Conservation (phyloP, 2,888 invertebrate species). For the Galeruca laticollis region DNA sequence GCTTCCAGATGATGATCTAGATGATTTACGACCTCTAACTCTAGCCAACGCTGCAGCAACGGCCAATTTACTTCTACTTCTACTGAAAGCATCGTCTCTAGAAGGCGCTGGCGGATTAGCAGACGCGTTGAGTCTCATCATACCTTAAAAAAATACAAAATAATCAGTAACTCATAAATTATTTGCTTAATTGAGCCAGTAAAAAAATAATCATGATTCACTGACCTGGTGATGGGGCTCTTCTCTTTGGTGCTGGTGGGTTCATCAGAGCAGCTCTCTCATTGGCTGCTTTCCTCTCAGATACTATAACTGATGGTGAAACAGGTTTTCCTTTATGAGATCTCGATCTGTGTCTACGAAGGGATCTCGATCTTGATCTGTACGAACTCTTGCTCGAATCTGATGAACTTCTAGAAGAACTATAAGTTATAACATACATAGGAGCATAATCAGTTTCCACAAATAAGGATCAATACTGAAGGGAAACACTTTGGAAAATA, state of each 20-base stretch:
- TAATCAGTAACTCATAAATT: not conserved
- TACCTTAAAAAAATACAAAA: constrained; percentile 54
- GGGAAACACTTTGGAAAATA: not conserved
- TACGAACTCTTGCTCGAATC: constrained; percentile 63
- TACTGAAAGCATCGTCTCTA: constrained; percentile 62
- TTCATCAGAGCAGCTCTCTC: constrained; percentile 81
- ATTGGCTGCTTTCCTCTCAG: constrained; percentile 73
- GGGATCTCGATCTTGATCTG: constrained; percentile 69
- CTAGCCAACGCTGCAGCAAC: constrained; percentile 64
- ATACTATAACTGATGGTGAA: constrained; percentile 75
- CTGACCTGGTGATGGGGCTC: constrained; percentile 69
- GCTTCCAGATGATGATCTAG: constrained; percentile 69
- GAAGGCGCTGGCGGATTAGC: constrained; percentile 73
- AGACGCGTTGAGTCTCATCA: constrained; percentile 70
- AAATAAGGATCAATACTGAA: not conserved
- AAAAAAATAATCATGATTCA: not conserved
- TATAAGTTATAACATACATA: constrained; percentile 42
- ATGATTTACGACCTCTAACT: constrained; percentile 61
- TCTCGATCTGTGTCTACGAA: constrained; percentile 65
- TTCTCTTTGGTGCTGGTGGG: constrained; percentile 76
- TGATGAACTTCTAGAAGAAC: constrained; percentile 63
- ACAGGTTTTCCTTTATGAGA: constrained; percentile 65
- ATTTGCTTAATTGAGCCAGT: not conserved
- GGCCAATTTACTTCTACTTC: constrained; percentile 63
- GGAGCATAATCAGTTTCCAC: not conserved